Base-by-base conservation (phyloP, 1,140 invertebrate genomes). In the Aphelinus certus region DNA sequence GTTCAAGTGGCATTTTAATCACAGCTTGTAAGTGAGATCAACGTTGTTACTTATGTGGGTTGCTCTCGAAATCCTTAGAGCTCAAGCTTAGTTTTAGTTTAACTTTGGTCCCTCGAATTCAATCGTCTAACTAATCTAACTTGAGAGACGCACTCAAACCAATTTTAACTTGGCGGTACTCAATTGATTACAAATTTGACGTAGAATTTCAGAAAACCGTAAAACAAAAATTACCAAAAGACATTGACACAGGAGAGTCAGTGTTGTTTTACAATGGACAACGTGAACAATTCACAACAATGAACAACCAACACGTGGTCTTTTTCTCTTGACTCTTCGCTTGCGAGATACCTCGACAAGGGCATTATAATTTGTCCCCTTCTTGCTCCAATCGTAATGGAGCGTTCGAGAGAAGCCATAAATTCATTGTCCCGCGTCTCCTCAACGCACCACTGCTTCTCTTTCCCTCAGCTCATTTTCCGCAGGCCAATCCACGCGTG, bases 401-500 rank as follows among this genome's bases (percentile, higher is more conserved):
- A 26, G 26, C 26, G 26, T 26, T 26, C 26, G 26, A 26, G 26
- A 26, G 26, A 26, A 26, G 26, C 26, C 26, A 26, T 26, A 26
- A 26, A 26, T 26, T 26, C 26, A 26, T 26, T 26, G 26, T 26
- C 26, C 26, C 49, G 70, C 46, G 57, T 67, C 75, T 58, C 64
- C 75, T 76, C 69, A 72, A 76, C 60, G 69, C 64, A 65, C 68
- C 75, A 47, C 56, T 72, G 71, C 61, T 72, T 75, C 48, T 67
- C 70, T 76, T 66, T 63, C 69, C 69, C 57, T 26, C 26, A 26
- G 26, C 51, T 72, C 55, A 51, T 61, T 56, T 75, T 77, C 76
- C 62, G 63, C 72, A 53, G 51, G 72, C 79, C 73, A 80, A 82
- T 82, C 75, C 79, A 68, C 64, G 76, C 78, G 76, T 78, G 61